Evolutionary conservation across 2,888 invertebrate genomes (phyloP).

Genomic region (Dasypogon diadema): DNA sequence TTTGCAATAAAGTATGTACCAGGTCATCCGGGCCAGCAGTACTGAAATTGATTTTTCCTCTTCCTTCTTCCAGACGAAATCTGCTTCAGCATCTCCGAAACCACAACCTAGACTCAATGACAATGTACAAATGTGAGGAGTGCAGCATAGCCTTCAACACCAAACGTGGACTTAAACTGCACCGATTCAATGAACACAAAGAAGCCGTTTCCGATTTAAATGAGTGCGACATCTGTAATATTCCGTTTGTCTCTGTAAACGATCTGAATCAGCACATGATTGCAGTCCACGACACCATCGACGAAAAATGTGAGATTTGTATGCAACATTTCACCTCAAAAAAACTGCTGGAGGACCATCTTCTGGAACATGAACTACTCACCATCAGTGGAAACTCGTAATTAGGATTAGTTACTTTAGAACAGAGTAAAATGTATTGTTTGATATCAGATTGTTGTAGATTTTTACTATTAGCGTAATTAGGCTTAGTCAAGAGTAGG

Average conservation of each 20-base stretch:
- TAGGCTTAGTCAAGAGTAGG: too few relatives aligned
- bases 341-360: constrained; percentile 58
- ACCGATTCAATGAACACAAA: constrained; percentile 59
- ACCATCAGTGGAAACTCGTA: constrained; percentile 32
- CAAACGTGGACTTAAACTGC: constrained; percentile 58
- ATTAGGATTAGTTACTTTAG: too few relatives aligned
- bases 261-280: constrained; percentile 59
- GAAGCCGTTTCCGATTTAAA: constrained; percentile 58
- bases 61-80: constrained; percentile 57
- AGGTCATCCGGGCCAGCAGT: neutral
- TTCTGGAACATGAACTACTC: constrained; percentile 58
- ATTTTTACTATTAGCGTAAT: too few relatives aligned
- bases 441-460: too few relatives aligned
- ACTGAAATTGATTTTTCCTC: neutral
- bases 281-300: constrained; percentile 58
- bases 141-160: constrained; percentile 59
- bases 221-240: constrained; percentile 8
- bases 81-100: constrained; percentile 59
- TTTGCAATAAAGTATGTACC: constrained; percentile 62
- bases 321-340: constrained; percentile 58
- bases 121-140: constrained; percentile 58
- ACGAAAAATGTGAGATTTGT: constrained; percentile 59
- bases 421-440: too few relatives aligned
- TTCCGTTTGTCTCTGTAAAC: constrained; percentile 57
- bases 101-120: constrained; percentile 57